Evolutionary conservation across 2,888 invertebrate genomes (phyloP).

Genomic region (Drosophila nigricruria): DNA sequence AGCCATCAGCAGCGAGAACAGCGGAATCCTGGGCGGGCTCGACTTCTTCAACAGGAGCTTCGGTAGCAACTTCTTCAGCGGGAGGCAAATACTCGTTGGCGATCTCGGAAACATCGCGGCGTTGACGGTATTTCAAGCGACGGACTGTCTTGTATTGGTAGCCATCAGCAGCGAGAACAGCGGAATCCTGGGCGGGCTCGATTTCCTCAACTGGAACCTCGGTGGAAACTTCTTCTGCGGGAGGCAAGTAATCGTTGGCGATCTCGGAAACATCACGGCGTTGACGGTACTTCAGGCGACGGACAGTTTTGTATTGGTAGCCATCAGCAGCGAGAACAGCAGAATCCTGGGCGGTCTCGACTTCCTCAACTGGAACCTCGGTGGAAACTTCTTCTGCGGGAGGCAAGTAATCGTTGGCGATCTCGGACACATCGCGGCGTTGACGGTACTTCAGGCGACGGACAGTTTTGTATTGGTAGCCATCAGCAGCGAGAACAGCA

Average conservation of each 20-base stretch:
- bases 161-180: conserved; percentile 22
- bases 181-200: conserved; percentile 11
- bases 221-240: not conserved
- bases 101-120: conserved; percentile 35
- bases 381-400: not conserved
- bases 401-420: not conserved
- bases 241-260: conserved; percentile 39
- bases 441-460: conserved; percentile 9
- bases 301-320: conserved; percentile 68
- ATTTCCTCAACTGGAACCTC: not conserved
- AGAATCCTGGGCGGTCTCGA: not conserved
- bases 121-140: conserved; percentile 37
- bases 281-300: conserved; percentile 61
- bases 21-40: conserved; percentile 41
- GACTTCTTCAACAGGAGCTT: conserved; percentile 18
- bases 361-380: not conserved
- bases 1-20: conserved; percentile 52
- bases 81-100: conserved; percentile 37
- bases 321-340: conserved; percentile 34
- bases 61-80: conserved; percentile 22
- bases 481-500: not conserved
- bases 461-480: conserved; percentile 5
- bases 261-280: conserved; percentile 69
- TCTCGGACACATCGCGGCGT: conserved; percentile 2
- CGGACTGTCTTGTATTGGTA: conserved; percentile 39